Evolutionary conservation across 1,140 invertebrate species (phyloP).

Genomic region (Liolophura sinensis): DNA sequence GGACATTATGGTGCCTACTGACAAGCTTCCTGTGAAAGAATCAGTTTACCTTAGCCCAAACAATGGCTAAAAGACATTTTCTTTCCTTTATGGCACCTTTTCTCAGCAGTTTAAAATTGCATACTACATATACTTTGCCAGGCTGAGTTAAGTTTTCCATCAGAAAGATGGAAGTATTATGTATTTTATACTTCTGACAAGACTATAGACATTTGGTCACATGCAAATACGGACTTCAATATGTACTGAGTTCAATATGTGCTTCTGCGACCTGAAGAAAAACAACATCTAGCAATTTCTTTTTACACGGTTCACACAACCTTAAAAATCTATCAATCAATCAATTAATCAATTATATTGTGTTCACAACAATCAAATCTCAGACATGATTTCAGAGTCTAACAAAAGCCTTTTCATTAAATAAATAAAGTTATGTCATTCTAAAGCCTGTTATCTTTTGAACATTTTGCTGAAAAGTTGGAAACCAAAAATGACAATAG

Average conservation of each 20-base stretch:
- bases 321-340: neutral
- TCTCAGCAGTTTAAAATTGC: neutral
- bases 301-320: neutral
- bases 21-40: neutral
- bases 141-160: too few species aligned
- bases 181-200: neutral
- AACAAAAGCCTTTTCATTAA: neutral
- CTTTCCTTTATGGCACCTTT: neutral
- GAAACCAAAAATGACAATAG: too few species aligned
- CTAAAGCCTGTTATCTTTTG: too few species aligned
- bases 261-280: neutral
- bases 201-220: neutral
- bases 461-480: too few species aligned
- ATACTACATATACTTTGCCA: neutral
- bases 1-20: neutral
- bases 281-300: neutral
- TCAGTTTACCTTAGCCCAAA: too few species aligned
- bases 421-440: too few species aligned
- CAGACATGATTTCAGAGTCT: neutral
- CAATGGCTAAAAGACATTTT: neutral
- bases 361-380: neutral
- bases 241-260: neutral
- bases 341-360: neutral
- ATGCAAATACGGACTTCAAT: neutral
- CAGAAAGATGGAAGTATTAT: too few species aligned